Conservation (phyloP, 1,140 invertebrate genomes). For the Tetragonula clypearis region DNA sequence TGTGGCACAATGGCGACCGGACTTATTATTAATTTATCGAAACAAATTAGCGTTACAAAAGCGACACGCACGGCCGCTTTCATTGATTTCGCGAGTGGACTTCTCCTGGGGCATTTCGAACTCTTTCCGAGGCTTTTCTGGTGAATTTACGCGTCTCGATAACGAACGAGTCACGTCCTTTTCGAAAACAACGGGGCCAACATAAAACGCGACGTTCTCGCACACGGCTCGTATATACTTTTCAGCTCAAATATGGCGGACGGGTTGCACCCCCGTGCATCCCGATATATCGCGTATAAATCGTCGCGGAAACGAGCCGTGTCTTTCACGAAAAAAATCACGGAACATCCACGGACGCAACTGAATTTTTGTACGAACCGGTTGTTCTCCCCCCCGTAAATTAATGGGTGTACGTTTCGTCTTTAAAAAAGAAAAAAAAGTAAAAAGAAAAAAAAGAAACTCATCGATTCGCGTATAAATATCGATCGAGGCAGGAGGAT, state of each 20-base stretch:
- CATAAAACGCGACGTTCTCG: conserved; percentile 13
- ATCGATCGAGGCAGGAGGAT: not conserved
- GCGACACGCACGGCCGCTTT: not conserved
- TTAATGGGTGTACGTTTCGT: not conserved
- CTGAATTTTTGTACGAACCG: conserved; percentile 4
- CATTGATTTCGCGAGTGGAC: not conserved
- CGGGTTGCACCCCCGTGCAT: not conserved
- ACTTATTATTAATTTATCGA: conserved; percentile 41
- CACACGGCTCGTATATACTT: conserved; percentile 1
- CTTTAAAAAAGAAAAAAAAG: not conserved
- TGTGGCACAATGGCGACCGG: not conserved
- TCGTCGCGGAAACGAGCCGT: not conserved
- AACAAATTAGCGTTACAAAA: conserved; percentile 26
- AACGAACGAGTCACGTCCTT: not conserved
- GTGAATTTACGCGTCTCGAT: conserved; percentile 16
- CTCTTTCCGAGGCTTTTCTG: not conserved
- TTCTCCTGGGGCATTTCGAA: not conserved
- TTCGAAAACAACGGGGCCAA: conserved; percentile 22
- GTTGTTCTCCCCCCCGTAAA: not conserved
- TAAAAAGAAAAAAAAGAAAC: no score
- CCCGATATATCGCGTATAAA: conserved; percentile 11
- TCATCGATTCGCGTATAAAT: not conserved
- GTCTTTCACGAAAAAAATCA: conserved; percentile 13
- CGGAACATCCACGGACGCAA: not conserved
- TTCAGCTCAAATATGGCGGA: conserved; percentile 3